Percentiles rank a stretch among this genome's conserved stretches.
These are phyloP conservation scores for Podabrus alpinus DNA, from an alignment of 2,888 invertebrate species.

Conservation along the genomic window DNA sequence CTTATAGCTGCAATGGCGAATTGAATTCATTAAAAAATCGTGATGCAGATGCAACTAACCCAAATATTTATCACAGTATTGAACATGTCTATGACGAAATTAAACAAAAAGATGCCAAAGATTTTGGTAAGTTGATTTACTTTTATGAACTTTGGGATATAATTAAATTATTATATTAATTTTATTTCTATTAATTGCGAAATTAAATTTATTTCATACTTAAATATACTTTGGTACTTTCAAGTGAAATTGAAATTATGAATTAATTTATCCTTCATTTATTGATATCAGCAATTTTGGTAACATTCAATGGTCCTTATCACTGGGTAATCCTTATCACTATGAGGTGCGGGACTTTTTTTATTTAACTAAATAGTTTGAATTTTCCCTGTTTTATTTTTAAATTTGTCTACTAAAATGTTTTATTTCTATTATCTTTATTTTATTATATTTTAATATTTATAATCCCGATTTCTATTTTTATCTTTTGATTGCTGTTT, in stretches of 20 bases:
- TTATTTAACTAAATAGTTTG: neutral
- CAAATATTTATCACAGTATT: slow-evolving; percentile 82
- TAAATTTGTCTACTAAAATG: too few species aligned
- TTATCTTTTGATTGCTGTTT: too few species aligned
- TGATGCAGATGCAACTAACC: slow-evolving; percentile 85
- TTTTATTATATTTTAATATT: too few species aligned
- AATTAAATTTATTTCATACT: neutral
- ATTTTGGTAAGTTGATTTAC: slow-evolving; percentile 60
- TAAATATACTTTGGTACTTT: too few species aligned
- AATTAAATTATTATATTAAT: neutral
- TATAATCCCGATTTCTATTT: too few species aligned
- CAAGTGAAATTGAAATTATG: too few species aligned
- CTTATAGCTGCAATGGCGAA: slow-evolving; percentile 57
- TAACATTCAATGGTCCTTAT: neutral
- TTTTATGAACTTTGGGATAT: neutral
- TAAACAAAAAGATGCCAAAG: slow-evolving; percentile 76
- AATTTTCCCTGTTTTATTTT: neutral
- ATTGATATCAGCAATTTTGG: neutral
- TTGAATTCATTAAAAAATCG: slow-evolving; percentile 76
- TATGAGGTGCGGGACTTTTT: neutral
- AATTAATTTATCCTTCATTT: neutral
- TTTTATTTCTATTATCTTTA: too few species aligned
- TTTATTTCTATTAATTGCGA: neutral
- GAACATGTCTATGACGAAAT: slow-evolving; percentile 92
- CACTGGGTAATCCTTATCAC: neutral